A percentile compares a stretch with the other conserved stretches of the same genome.
Conservation (phyloP, 2,888 invertebrate genomes). For the Timandra comae region DNA sequence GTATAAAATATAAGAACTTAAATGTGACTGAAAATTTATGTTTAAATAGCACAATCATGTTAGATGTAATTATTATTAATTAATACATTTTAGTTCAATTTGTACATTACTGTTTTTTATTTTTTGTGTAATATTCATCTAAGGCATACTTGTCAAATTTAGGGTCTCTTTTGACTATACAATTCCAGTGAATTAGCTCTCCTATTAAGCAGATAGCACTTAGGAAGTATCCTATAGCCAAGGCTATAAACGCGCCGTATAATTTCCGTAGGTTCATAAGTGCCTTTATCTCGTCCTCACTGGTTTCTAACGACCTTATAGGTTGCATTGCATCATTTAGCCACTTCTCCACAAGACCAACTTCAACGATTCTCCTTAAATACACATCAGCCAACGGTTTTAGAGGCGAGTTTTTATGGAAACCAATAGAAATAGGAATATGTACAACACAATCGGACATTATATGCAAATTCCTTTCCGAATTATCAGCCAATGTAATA, state of each 20-base stretch:
- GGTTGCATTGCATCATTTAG: constrained; percentile 82
- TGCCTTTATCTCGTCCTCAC: constrained; percentile 81
- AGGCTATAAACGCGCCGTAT: constrained; percentile 84
- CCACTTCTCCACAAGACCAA: constrained; percentile 88
- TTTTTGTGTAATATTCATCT: constrained; percentile 68
- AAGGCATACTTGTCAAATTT: constrained; percentile 82
- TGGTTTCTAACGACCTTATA: constrained; percentile 71
- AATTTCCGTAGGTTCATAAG: constrained; percentile 86
- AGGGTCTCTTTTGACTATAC: constrained; percentile 80
- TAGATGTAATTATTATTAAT: constrained; percentile 34
- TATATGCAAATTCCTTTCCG: constrained; percentile 81
- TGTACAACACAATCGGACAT: constrained; percentile 88
- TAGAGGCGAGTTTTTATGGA: constrained; percentile 88
- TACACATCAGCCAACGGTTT: constrained; percentile 82
- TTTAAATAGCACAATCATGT: constrained; percentile 27
- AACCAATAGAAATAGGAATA: constrained; percentile 87
- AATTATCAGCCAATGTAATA: constrained; percentile 24
- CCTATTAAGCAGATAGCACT: constrained; percentile 74
- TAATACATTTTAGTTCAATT: constrained; percentile 12
- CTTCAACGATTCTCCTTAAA: constrained; percentile 82
- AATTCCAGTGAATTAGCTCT: constrained; percentile 82
- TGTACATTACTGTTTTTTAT: constrained; percentile 41
- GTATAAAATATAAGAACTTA: constrained; percentile 3
- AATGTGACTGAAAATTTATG: constrained; percentile 10
- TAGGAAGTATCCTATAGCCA: constrained; percentile 81